Evolutionary conservation across 2,888 invertebrate genomes (phyloP).

Genomic region (Conchocele bisecta): DNA sequence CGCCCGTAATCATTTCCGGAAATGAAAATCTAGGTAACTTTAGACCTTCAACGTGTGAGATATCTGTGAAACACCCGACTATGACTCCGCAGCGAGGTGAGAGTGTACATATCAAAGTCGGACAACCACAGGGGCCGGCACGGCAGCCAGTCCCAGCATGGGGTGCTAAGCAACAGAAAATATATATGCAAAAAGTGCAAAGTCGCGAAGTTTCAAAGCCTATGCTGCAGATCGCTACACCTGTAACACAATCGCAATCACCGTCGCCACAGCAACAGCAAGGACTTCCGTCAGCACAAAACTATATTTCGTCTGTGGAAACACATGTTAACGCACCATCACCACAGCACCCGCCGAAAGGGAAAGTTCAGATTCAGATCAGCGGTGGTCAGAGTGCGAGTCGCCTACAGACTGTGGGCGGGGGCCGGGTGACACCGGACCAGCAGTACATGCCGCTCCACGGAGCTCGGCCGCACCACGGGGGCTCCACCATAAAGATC

Average conservation of each 20-base stretch:
- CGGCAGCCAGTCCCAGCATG: constrained; percentile 88
- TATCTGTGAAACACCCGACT: constrained; percentile 33
- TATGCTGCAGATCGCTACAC: constrained; percentile 96
- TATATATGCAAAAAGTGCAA: constrained; percentile 98
- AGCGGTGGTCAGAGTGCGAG: constrained; percentile 48
- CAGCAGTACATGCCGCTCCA: no score
- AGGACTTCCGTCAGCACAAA: no score
- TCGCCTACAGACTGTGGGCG: constrained; percentile 42
- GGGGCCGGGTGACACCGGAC: constrained; percentile 82
- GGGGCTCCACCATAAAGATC: constrained; percentile 55
- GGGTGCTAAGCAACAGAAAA: constrained; percentile 94
- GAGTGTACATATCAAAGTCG: constrained; percentile 38
- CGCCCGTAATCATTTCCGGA: constrained; percentile 32
- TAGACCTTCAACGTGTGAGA: constrained; percentile 83
- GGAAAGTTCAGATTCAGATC: constrained; percentile 67
- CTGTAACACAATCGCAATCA: constrained; percentile 90
- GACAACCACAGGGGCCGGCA: constrained; percentile 33
- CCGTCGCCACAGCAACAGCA: constrained; percentile 82
- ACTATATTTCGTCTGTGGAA: constrained; percentile 78
- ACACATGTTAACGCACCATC: constrained; percentile 77
- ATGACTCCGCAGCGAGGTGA: constrained; percentile 23
- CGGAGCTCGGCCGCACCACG: constrained; percentile 42
- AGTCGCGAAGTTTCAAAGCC: constrained; percentile 97
- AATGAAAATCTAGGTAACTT: constrained; percentile 88
- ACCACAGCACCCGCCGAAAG: constrained; percentile 33